These are phyloP conservation scores for Bos taurus DNA, from an alignment of 2,113 vertebrate species.

Conservation along the genomic window ARS-UCD2.0 NC_037348.1:13543501-13544000, in stretches of 20 bases:
- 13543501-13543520: background rate
- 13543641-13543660: background rate
- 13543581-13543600: background rate
- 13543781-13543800: background rate
- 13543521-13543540: background rate
- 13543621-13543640: background rate
- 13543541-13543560: background rate
- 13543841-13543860: background rate
- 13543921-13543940: background rate
- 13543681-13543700: background rate
- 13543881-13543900: background rate
- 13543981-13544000: background rate
- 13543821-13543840: background rate
- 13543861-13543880: background rate
- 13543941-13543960: background rate
- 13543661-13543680: background rate
- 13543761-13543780: background rate
- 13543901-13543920: background rate
- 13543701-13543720: background rate
- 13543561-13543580: background rate
- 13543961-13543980: background rate
- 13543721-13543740: background rate
- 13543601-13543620: background rate
- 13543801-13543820: background rate
- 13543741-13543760: background rate